These are phyloP conservation scores for Nannospalax galili DNA, from an alignment of 2,113 vertebrate species.

Conservation along the genomic window DNA sequence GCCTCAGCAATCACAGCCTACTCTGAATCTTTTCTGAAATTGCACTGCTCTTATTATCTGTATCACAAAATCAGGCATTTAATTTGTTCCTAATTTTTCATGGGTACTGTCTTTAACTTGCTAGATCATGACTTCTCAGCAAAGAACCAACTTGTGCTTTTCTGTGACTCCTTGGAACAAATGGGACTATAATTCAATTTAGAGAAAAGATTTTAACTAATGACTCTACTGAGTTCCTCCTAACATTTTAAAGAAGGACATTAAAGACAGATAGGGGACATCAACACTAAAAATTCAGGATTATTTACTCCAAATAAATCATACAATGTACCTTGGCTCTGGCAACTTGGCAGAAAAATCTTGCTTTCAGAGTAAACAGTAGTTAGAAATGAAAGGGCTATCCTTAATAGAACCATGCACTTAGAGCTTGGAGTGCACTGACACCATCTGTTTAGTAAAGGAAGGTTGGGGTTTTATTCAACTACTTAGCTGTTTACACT, in stretches of 20 bases:
- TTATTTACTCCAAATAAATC: background rate
- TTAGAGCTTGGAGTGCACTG: background rate
- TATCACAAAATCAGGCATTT: slow-evolving; percentile 54
- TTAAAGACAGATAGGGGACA: background rate
- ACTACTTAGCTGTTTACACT: background rate
- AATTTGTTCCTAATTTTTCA: slow-evolving; percentile 62
- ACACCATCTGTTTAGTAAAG: background rate
- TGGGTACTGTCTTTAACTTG: background rate
- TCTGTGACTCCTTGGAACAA: slow-evolving; percentile 19
- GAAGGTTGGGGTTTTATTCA: background rate
- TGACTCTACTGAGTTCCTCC: background rate
- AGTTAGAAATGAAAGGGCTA: background rate
- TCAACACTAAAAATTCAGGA: background rate
- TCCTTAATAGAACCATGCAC: background rate
- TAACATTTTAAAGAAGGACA: background rate
- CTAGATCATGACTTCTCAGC: background rate
- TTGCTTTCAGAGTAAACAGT: background rate
- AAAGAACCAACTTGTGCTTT: background rate
- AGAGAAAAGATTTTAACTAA: background rate
- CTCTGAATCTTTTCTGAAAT: slow-evolving; percentile 41
- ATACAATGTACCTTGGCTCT: background rate
- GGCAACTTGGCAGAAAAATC: background rate
- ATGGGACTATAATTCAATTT: background rate
- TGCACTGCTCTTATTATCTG: background rate
- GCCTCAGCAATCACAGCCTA: slow-evolving; percentile 48